Conservation (phyloP, 2,888 invertebrate species). For the Pyrocoelia pectoralis region DNA sequence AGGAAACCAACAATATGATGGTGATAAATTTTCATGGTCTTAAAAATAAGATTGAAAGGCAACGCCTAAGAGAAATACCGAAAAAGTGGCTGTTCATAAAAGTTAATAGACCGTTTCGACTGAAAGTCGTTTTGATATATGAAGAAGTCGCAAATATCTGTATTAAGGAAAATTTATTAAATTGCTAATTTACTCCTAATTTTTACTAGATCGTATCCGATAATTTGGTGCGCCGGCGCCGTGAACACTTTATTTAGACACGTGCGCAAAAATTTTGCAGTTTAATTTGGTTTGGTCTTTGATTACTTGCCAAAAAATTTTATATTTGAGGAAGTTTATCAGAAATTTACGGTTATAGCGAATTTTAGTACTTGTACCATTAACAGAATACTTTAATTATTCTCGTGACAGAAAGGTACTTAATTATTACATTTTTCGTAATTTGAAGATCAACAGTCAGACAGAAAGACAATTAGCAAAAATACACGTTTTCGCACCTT, state of each 20-base stretch:
- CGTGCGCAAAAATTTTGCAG: too few species aligned
- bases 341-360: too few species aligned
- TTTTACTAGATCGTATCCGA: not conserved
- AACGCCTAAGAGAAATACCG: constrained; percentile 13
- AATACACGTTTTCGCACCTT: too few species aligned
- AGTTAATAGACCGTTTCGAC: constrained; percentile 10
- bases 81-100: constrained; percentile 12
- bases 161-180: constrained; percentile 2
- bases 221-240: not conserved
- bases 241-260: not conserved
- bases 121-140: constrained; percentile 4
- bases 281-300: too few species aligned
- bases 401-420: too few species aligned
- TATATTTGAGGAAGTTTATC: too few species aligned
- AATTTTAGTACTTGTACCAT: too few species aligned
- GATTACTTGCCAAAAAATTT: too few species aligned
- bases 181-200: not conserved
- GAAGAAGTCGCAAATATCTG: not conserved
- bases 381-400: too few species aligned
- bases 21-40: constrained; percentile 11
- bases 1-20: constrained; percentile 8
- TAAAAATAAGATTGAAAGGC: constrained; percentile 12
- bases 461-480: too few species aligned
- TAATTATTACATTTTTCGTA: too few species aligned
- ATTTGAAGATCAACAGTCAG: too few species aligned